Percentiles rank a stretch among this genome's conserved stretches.
Conservation (phyloP, 2,888 invertebrate genomes). For the Ypsolopha sequella region DNA sequence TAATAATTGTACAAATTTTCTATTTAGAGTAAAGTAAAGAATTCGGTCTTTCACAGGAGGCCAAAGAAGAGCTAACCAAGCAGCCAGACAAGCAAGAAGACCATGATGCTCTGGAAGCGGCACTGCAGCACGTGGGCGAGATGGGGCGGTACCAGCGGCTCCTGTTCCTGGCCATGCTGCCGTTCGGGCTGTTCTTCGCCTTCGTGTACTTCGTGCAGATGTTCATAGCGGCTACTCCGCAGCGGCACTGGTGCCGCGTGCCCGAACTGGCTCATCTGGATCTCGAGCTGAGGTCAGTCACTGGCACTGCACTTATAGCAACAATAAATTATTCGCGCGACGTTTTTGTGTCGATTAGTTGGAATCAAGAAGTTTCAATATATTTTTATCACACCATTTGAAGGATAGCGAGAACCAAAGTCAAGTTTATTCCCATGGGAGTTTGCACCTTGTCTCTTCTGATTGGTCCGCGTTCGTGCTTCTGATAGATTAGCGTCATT, state of each 20-base stretch:
- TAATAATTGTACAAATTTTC: too few species aligned
- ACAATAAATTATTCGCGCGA: too few species aligned
- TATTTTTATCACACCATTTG: too few species aligned
- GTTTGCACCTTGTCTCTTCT: too few species aligned
- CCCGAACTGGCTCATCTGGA: slow-evolving; percentile 10
- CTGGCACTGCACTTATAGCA: too few species aligned
- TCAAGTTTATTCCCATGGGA: too few species aligned
- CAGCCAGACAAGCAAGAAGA: slow-evolving; percentile 5
- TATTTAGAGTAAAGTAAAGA: too few species aligned
- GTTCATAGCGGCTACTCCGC: slow-evolving; percentile 12
- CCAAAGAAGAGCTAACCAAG: slow-evolving; percentile 3
- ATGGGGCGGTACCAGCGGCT: slow-evolving; percentile 21
- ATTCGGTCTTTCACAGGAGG: slow-evolving; percentile 1
- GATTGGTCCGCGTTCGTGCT: too few species aligned
- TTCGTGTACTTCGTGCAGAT: slow-evolving; percentile 17
- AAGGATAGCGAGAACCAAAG: too few species aligned
- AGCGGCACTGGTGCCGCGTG: slow-evolving; percentile 12
- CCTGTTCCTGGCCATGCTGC: slow-evolving; percentile 26
- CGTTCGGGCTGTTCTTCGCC: slow-evolving; percentile 26
- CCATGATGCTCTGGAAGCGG: slow-evolving; percentile 17
- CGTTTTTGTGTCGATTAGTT: too few species aligned
- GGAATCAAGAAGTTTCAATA: too few species aligned
- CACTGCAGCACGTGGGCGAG: slow-evolving; percentile 23
- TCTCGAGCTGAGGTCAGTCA: slow-evolving; percentile 4
- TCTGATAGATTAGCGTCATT: too few species aligned